These are phyloP conservation scores for Heliconius ethilla DNA, from an alignment of 2,888 invertebrate species.

Conservation along the genomic window DNA sequence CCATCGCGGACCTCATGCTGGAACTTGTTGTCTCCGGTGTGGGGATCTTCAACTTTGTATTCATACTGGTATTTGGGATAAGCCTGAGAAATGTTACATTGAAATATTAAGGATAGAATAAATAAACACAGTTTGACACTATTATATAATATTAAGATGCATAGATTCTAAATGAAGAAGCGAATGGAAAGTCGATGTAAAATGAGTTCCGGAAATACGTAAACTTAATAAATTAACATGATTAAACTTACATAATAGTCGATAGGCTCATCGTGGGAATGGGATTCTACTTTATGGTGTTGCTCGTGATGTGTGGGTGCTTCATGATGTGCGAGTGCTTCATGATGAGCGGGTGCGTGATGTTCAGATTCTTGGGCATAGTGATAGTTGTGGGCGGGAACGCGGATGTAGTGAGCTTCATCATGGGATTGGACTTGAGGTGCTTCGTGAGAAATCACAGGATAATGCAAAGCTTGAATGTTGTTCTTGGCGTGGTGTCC, in stretches of 20 bases:
- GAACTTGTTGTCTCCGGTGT: slow-evolving; percentile 84
- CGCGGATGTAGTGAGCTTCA: slow-evolving; percentile 49
- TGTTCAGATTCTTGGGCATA: slow-evolving; percentile 46
- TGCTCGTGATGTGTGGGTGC: slow-evolving; percentile 52
- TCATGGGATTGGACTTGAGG: slow-evolving; percentile 50
- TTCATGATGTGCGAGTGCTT: slow-evolving; percentile 47
- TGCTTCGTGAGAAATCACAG: slow-evolving; percentile 54
- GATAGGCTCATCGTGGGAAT: slow-evolving; percentile 68
- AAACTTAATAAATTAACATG: slow-evolving; percentile 46
- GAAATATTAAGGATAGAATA: not conserved
- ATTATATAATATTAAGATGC: slow-evolving; percentile 2
- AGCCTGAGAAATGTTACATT: slow-evolving; percentile 56
- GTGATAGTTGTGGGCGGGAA: slow-evolving; percentile 50
- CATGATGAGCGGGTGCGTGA: slow-evolving; percentile 52
- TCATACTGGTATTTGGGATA: slow-evolving; percentile 83
- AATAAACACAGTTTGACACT: not conserved
- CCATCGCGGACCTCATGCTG: slow-evolving; percentile 83
- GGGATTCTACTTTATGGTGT: slow-evolving; percentile 54
- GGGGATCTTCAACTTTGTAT: slow-evolving; percentile 83
- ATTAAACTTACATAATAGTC: slow-evolving; percentile 75
- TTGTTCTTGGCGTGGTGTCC: slow-evolving; percentile 36
- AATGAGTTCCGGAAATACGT: slow-evolving; percentile 57
- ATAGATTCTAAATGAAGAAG: slow-evolving; percentile 51
- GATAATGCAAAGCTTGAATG: slow-evolving; percentile 48
- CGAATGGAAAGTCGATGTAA: slow-evolving; percentile 68